phyloP scores from a whole-genome alignment of 2,113 vertebrate genomes.

The Vombatus ursinus region DNA sequence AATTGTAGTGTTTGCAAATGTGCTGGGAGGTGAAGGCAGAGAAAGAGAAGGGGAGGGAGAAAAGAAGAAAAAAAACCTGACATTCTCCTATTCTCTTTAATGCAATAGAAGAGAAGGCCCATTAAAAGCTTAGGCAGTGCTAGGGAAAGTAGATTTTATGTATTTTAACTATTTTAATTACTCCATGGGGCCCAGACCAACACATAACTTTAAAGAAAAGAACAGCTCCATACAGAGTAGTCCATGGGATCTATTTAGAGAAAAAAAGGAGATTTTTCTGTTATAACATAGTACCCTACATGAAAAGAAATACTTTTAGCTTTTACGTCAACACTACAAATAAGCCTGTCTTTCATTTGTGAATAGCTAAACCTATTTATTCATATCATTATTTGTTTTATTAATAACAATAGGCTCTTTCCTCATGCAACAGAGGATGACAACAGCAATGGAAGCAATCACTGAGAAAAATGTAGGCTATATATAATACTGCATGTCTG shows the following conservation, averaged over 20 bases:
- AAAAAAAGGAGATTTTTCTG: conserved; percentile 9
- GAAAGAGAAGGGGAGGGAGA: background rate
- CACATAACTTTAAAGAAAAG: conserved; percentile 31
- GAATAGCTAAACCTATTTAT: conserved; percentile 9
- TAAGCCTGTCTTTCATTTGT: conserved; percentile 7
- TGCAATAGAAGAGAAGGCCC: background rate
- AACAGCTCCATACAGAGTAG: conserved; percentile 4
- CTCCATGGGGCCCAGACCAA: conserved; percentile 20
- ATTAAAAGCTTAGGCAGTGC: background rate
- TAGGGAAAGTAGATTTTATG: background rate
- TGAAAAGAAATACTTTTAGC: conserved; percentile 3
- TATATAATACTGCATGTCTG: background rate
- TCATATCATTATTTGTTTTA: conserved; percentile 57
- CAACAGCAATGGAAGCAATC: conserved; percentile 29
- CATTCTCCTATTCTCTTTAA: background rate
- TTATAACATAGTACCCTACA: background rate
- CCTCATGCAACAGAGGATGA: background rate
- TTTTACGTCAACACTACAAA: conserved; percentile 34
- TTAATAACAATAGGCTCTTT: conserved; percentile 37
- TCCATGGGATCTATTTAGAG: background rate
- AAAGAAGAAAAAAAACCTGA: background rate
- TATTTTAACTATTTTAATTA: conserved; percentile 33
- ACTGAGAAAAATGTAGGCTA: conserved; percentile 17
- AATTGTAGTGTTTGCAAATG: background rate
- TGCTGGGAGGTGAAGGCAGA: background rate